Base-by-base conservation (phyloP, 1,140 invertebrate species). In the Theocolax elegans region DNA sequence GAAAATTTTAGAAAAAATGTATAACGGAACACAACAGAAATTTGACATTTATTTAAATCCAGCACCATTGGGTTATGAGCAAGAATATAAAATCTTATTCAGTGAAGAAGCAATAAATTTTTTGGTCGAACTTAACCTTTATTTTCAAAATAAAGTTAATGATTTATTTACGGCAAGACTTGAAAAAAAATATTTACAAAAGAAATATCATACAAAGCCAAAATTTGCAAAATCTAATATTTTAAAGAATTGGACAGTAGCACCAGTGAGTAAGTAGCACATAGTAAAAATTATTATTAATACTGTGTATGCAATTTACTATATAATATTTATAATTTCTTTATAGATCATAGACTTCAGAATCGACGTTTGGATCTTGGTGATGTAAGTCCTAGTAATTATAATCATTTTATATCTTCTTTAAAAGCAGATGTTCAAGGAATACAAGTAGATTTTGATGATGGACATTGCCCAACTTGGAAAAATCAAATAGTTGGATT, bases 391-490 rank as follows among this genome's bases (percentile, higher is more conserved):
- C 87, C 89, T 27, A 83, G 88, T 38, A 87, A 89, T 74, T 81
- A 84, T 3, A 79, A 81, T 27, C 88, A 89, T 77, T 89, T 91
- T 73, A 81, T 83, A 3, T 80, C 82, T 51, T 86, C 88, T 21
- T 74, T 91, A 7, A 85, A 84, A 67, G 75, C 84, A 25, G 81
- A 88, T 72, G 87, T 88, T 8, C 87, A 89, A 79, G 88, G 88
- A 15, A 84, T 89, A 15, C 88, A 90, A 76, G 81, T 84, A 48
- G 90, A 92, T 78, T 91, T 91, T 87, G 91, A 92, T 78, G 92
- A 92, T 84, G 91, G 91, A 0, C 90, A 92, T 72, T 92, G 91
- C 74, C 91, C 92, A 1, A 91, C 90, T 1, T 92, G 91, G 91
- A 83, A 77, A 48, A 92, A 92, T 73, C 91, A 92, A 77, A 82